Conservation (phyloP, 1,140 invertebrate species). For the Drosophila sucinea region DNA sequence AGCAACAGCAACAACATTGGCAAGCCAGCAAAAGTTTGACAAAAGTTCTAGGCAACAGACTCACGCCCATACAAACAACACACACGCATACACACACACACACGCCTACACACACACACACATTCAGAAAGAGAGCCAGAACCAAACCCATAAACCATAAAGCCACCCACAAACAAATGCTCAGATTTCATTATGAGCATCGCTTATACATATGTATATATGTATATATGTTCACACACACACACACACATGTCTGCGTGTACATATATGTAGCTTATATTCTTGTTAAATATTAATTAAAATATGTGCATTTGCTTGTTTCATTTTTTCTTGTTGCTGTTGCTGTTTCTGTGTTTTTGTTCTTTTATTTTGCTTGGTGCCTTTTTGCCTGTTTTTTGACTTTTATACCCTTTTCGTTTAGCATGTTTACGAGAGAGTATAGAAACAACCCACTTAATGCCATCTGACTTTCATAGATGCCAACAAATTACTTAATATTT, state of each 20-base stretch:
- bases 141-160: slow-evolving; percentile 17
- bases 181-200: slow-evolving; percentile 65
- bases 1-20: slow-evolving; percentile 26
- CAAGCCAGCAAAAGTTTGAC: slow-evolving; percentile 53
- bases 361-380: background rate
- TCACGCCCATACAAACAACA: background rate
- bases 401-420: background rate
- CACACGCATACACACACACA: slow-evolving; percentile 14
- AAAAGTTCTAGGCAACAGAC: slow-evolving; percentile 48
- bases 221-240: slow-evolving; percentile 9
- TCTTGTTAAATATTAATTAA: slow-evolving; percentile 76
- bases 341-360: background rate
- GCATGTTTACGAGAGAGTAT: slow-evolving; percentile 1
- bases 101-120: slow-evolving; percentile 7
- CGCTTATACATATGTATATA: slow-evolving; percentile 27
- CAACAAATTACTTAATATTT: background rate
- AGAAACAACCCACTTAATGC: background rate
- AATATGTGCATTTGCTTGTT: slow-evolving; percentile 29
- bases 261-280: slow-evolving; percentile 24
- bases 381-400: slow-evolving; percentile 8
- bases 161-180: slow-evolving; percentile 22
- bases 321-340: background rate
- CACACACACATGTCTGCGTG: background rate
- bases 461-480: background rate
- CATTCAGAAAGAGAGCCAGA: background rate